Evolutionary conservation across 2,113 vertebrate genomes (phyloP), one percentile per base, ranked within the genome.

Genomic region (Meriones unguiculatus): DNA sequence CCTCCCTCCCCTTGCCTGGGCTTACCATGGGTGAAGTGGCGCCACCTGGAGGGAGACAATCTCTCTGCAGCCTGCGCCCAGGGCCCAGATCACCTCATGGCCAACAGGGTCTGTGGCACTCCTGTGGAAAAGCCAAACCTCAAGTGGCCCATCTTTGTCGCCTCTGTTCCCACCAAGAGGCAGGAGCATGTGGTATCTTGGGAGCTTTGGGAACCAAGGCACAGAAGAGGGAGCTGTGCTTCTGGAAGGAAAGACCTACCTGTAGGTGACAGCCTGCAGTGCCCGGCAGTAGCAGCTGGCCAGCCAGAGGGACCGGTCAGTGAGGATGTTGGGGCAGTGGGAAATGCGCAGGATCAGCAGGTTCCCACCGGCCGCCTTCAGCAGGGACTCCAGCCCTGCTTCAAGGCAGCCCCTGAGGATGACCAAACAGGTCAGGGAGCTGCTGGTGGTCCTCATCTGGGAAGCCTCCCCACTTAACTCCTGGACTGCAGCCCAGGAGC

Each of bases 281-380:
- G 99, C 99, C 0, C 99, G 99, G 98, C 99, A 99, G 98, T 99
- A 99, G 99, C 99, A 99, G 99, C 99, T 99, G 97, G 99, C 99
- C 98, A 99, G 98, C 99, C 99, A 99, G 95, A 99, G 99, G 0
- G 99, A 99, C 95, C 99, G 99, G 96, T 99, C 99, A 0, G 99
- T 99, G 98, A 99, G 99, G 98, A 99, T 99, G 98, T 99, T 99
- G 97, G 99, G 99, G 98, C 99, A 99, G 98, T 99, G 99, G 0
- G 99, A 99, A 97, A 99, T 99, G 96, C 99, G 99, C 89, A 99
- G 98, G 95, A 99, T 99, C 94, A 99, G 99, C 95, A 99, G 98
- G 98, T 99, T 99, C 75, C 99, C 99, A 96, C 99, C 99, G 0
- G 99, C 99, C 0, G 99, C 99, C 98, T 99, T 99, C 96, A 99